A percentile compares a stretch with the other conserved stretches of the same genome.
Conservation (phyloP, 2,888 invertebrate species). For the Campoletis raptor region DNA sequence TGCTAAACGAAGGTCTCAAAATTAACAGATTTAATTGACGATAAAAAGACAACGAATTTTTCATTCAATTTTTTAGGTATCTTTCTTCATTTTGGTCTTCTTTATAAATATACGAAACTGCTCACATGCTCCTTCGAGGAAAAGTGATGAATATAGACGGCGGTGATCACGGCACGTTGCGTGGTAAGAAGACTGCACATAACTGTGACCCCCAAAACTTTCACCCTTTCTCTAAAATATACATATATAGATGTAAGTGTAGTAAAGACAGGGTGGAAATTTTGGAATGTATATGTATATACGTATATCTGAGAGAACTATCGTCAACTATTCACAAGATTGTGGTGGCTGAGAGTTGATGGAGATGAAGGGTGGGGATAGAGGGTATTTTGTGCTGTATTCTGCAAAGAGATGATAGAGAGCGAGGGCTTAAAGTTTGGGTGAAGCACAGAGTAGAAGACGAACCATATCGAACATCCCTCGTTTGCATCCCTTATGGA, state of each 20-base stretch:
- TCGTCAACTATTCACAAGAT: conserved; percentile 75
- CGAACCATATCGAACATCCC: conserved; percentile 33
- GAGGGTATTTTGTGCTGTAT: conserved; percentile 40
- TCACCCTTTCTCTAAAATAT: conserved; percentile 39
- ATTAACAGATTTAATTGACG: background rate
- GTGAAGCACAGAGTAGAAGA: conserved; percentile 28
- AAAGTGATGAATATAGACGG: conserved; percentile 37
- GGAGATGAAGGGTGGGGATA: conserved; percentile 48
- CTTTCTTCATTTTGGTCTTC: background rate
- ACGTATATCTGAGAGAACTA: conserved; percentile 56
- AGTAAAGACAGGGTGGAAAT: conserved; percentile 8
- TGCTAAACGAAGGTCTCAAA: too few relatives aligned
- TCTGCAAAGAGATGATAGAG: conserved; percentile 23
- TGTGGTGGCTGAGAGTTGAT: conserved; percentile 69
- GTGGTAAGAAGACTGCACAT: conserved; percentile 67
- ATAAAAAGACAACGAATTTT: background rate
- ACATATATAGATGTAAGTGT: background rate
- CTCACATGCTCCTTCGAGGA: background rate
- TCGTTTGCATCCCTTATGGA: conserved; percentile 22
- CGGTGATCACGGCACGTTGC: conserved; percentile 67
- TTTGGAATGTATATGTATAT: background rate
- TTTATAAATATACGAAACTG: background rate
- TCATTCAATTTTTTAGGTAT: background rate
- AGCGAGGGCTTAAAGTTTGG: conserved; percentile 42
- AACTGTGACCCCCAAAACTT: conserved; percentile 66